Conservation (phyloP, 2,797 vertebrate species). For the Urosaurus nigricauda region DNA sequence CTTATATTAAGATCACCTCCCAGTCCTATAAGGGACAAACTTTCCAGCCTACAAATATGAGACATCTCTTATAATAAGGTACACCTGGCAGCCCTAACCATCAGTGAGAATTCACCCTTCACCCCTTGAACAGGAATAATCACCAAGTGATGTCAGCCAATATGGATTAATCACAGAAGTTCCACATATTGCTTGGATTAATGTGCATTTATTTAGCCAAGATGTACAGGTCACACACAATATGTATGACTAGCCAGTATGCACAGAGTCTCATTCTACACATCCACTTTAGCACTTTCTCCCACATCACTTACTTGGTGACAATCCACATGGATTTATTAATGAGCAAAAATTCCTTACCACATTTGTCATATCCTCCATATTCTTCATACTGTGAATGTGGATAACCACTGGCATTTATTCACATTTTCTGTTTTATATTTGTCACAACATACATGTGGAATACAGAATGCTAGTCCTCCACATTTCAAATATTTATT, state of each 20-base stretch:
- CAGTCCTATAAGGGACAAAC: too few relatives aligned
- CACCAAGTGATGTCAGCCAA: neutral
- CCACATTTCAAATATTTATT: neutral
- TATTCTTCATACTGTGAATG: neutral
- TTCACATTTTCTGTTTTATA: too few relatives aligned
- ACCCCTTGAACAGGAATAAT: neutral
- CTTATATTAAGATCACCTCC: too few relatives aligned
- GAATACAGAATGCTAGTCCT: neutral
- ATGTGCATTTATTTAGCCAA: neutral
- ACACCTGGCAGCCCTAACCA: too few relatives aligned
- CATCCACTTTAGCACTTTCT: neutral
- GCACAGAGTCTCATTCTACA: neutral
- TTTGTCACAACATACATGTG: neutral
- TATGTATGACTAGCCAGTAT: neutral
- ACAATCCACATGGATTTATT: too few relatives aligned
- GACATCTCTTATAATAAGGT: too few relatives aligned
- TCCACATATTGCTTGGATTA: neutral
- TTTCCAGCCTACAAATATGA: too few relatives aligned
- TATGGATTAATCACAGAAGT: neutral
- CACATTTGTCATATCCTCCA: neutral
- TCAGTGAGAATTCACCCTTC: neutral
- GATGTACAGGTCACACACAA: neutral
- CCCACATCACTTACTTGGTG: neutral
- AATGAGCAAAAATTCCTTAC: neutral
- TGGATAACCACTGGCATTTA: neutral